These are phyloP conservation scores for Pseudoatta argentina DNA, from an alignment of 1,140 invertebrate genomes.

Conservation along the genomic window DNA sequence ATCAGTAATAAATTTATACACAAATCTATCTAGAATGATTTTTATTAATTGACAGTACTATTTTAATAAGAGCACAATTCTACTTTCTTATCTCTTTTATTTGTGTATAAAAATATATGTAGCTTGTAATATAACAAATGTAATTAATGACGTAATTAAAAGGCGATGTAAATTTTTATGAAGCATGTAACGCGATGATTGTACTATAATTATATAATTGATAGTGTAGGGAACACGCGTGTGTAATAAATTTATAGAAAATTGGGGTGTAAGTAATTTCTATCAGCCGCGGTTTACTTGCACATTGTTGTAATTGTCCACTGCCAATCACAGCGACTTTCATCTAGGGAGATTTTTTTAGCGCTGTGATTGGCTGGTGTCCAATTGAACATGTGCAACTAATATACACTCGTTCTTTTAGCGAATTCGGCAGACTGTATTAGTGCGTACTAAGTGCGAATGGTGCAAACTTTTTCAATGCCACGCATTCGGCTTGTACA, in stretches of 20 bases:
- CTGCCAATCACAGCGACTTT: too few species aligned
- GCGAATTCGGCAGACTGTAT: too few species aligned
- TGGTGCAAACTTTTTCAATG: too few species aligned
- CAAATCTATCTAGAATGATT: not conserved
- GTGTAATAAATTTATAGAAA: conserved; percentile 20
- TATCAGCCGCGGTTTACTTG: too few species aligned
- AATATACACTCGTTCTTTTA: not conserved
- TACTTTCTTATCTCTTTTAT: conserved; percentile 28
- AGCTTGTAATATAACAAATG: conserved; percentile 31
- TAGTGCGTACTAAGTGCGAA: too few species aligned
- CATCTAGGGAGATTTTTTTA: too few species aligned
- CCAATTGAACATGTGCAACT: too few species aligned
- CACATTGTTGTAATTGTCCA: too few species aligned
- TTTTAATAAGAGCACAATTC: conserved; percentile 10
- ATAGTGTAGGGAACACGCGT: not conserved
- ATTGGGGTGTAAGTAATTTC: not conserved
- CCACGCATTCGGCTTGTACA: too few species aligned
- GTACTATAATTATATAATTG: not conserved
- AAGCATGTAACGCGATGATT: not conserved
- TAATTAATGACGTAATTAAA: conserved; percentile 17
- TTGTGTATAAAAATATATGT: conserved; percentile 2
- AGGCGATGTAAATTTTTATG: conserved; percentile 20
- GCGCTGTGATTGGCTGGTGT: too few species aligned
- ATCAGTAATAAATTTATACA: not conserved
- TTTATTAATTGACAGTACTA: not conserved